phyloP scores from a whole-genome alignment of 2,888 invertebrate genomes.

The Bellardia pandia region DNA sequence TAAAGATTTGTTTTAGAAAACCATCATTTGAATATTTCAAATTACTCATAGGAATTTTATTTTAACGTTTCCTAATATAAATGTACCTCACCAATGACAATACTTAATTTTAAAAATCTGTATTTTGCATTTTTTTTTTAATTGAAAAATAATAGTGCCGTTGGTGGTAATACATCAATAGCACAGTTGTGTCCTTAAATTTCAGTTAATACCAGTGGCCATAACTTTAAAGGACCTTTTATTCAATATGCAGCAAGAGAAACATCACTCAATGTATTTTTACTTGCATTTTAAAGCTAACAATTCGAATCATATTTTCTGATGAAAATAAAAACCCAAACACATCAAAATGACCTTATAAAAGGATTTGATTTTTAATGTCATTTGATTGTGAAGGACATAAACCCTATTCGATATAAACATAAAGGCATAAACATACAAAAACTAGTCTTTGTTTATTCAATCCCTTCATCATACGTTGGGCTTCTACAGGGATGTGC shows the following conservation, averaged over 20 bases:
- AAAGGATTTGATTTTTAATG: conserved; percentile 56
- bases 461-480: neutral
- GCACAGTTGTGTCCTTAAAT: conserved; percentile 1
- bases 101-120: no score
- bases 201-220: neutral
- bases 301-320: neutral
- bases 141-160: neutral
- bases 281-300: neutral
- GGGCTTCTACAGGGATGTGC: neutral
- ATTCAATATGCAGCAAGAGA: neutral
- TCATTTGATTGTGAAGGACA: conserved; percentile 47
- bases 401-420: neutral
- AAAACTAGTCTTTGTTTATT: neutral
- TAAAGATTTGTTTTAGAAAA: no score
- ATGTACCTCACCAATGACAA: no score
- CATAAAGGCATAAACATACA: neutral
- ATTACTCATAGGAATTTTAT: no score
- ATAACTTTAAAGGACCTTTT: neutral
- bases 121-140: neutral
- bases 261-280: neutral
- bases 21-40: no score
- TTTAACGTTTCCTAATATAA: no score
- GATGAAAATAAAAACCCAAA: conserved; percentile 1
- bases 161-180: conserved; percentile 18
- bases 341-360: conserved; percentile 52